These are phyloP conservation scores for Pelodytes ibericus DNA, from an alignment of 2,797 vertebrate species.

Conservation along the genomic window DNA sequence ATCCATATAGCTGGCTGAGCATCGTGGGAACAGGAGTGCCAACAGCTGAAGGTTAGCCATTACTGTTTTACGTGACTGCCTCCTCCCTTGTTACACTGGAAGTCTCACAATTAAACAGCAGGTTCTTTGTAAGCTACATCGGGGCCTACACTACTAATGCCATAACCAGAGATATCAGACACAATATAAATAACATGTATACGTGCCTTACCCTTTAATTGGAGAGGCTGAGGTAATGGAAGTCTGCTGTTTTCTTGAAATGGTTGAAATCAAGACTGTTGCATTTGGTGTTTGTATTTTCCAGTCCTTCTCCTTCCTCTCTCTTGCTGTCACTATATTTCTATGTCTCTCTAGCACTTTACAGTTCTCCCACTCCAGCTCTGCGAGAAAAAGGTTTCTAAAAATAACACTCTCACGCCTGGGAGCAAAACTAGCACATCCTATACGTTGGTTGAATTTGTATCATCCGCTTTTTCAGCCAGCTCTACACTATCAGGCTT, in stretches of 20 bases:
- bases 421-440: constrained; percentile 51
- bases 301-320: constrained; percentile 30
- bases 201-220: constrained; percentile 24
- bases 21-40: too few relatives aligned
- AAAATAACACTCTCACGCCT: constrained; percentile 53
- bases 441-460: constrained; percentile 54
- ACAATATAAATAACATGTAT: neutral
- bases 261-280: constrained; percentile 3
- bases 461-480: constrained; percentile 28
- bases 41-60: too few relatives aligned
- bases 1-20: too few relatives aligned
- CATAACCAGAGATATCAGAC: neutral
- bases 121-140: neutral
- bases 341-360: constrained; percentile 38
- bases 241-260: neutral
- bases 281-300: constrained; percentile 29
- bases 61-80: neutral
- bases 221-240: constrained; percentile 5
- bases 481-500: constrained; percentile 4
- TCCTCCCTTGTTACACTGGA: neutral
- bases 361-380: constrained; percentile 55
- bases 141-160: constrained; percentile 22
- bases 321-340: constrained; percentile 44
- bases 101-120: neutral
- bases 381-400: constrained; percentile 51